A percentile compares a stretch with the other conserved stretches of the same genome.
These are phyloP conservation scores for Drosophila eugracilis DNA, from an alignment of 1,140 invertebrate genomes.

Conservation along the genomic window DNA sequence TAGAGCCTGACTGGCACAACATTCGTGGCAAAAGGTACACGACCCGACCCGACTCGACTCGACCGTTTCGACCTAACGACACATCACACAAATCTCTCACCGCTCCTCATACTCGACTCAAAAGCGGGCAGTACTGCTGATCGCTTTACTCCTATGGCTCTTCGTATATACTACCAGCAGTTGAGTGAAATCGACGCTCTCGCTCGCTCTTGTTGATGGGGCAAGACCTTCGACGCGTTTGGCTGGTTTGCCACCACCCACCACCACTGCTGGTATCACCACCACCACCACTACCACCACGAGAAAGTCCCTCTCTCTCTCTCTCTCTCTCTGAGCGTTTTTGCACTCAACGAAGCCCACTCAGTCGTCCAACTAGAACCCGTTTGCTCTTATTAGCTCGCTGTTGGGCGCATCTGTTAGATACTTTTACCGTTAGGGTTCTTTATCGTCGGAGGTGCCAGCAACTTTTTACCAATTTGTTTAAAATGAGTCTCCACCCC, in stretches of 20 bases:
- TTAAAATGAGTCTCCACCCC: slow-evolving; percentile 74
- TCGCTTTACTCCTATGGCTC: slow-evolving; percentile 29
- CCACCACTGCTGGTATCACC: background rate
- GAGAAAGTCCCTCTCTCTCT: slow-evolving; percentile 11
- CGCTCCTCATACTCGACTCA: slow-evolving; percentile 69
- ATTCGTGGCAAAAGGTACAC: slow-evolving; percentile 85
- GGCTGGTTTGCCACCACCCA: slow-evolving; percentile 72
- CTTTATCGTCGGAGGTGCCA: slow-evolving; percentile 39
- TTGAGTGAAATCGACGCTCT: slow-evolving; percentile 73
- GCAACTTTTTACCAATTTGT: slow-evolving; percentile 19
- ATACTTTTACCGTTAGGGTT: slow-evolving; percentile 68
- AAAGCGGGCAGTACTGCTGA: slow-evolving; percentile 27
- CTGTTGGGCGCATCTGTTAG: slow-evolving; percentile 68
- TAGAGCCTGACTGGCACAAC: slow-evolving; percentile 85
- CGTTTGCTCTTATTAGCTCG: slow-evolving; percentile 64
- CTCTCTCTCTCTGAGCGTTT: slow-evolving; percentile 15
- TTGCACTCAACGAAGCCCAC: slow-evolving; percentile 4
- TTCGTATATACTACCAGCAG: background rate
- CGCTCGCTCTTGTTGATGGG: slow-evolving; percentile 51
- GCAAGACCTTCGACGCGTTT: slow-evolving; percentile 84
- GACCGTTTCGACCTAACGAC: slow-evolving; percentile 85
- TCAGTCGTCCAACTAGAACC: slow-evolving; percentile 64
- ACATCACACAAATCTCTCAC: slow-evolving; percentile 85
- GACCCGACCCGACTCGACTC: slow-evolving; percentile 85
- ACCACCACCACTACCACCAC: slow-evolving; percentile 16